Conservation (phyloP, 2,797 vertebrate genomes). For the Chrysocyon brachyurus region DNA sequence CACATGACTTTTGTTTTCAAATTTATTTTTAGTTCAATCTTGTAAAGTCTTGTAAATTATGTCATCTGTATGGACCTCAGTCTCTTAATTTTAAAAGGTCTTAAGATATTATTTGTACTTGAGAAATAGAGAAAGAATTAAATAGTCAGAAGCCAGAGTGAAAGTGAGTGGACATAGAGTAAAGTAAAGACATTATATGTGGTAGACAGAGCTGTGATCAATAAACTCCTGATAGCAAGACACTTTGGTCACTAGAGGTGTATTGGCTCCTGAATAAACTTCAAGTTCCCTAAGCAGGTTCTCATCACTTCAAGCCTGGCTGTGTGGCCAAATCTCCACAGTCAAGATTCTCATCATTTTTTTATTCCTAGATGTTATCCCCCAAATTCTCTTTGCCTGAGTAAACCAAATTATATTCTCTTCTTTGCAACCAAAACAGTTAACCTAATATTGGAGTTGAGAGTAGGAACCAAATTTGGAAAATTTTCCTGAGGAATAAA, state of each 20-base stretch:
- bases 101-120: constrained; percentile 16
- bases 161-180: neutral
- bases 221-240: neutral
- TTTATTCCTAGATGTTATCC: neutral
- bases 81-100: neutral
- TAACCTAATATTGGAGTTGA: constrained; percentile 26
- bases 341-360: constrained; percentile 1
- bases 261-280: neutral
- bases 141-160: neutral
- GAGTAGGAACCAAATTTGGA: neutral
- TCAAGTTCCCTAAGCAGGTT: neutral
- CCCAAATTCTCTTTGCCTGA: neutral
- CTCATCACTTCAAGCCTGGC: neutral
- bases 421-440: neutral
- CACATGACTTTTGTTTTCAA: neutral
- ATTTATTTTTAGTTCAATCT: neutral
- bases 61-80: neutral
- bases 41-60: neutral
- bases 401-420: constrained; percentile 19
- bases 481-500: constrained; percentile 24
- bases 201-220: neutral
- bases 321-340: neutral
- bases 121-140: constrained; percentile 8
- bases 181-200: neutral
- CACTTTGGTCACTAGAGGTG: neutral